A percentile compares a stretch with the other conserved stretches of the same genome.
phyloP scores from a whole-genome alignment of 2,888 invertebrate genomes.

The Himalopsyche kuldschensis region DNA sequence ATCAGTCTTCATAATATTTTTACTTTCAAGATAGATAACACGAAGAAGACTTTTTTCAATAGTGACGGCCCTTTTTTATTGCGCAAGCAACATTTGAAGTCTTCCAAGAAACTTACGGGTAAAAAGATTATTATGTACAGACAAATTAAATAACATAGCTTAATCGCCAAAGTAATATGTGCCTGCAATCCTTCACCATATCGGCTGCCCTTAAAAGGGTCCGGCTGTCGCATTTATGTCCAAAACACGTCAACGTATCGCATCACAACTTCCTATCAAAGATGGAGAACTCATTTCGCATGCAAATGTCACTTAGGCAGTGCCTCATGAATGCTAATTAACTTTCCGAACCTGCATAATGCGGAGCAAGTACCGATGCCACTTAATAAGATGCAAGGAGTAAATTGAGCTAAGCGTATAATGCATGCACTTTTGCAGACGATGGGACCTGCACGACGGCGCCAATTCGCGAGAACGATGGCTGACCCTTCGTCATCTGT shows the following conservation, averaged over 20 bases:
- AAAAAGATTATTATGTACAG: no score
- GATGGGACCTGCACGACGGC: background rate
- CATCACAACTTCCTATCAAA: background rate
- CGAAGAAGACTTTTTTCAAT: no score
- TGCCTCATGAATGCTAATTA: background rate
- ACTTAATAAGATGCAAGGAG: background rate
- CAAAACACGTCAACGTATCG: background rate
- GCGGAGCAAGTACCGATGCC: background rate
- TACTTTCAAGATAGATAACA: no score
- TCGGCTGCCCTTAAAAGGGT: background rate
- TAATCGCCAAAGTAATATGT: background rate
- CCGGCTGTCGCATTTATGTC: background rate
- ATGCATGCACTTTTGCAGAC: background rate
- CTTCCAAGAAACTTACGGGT: no score
- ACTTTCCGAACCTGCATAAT: background rate
- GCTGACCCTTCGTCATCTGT: no score
- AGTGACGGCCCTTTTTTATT: no score
- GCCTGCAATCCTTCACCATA: background rate
- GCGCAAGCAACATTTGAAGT: no score
- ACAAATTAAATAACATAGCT: background rate
- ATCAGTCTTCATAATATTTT: no score
- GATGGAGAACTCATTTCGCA: background rate
- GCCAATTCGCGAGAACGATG: background rate
- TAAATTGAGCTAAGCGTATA: background rate
- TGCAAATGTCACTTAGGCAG: background rate